Conservation (phyloP, 2,113 vertebrate genomes). For the Mirounga angustirostris region DNA sequence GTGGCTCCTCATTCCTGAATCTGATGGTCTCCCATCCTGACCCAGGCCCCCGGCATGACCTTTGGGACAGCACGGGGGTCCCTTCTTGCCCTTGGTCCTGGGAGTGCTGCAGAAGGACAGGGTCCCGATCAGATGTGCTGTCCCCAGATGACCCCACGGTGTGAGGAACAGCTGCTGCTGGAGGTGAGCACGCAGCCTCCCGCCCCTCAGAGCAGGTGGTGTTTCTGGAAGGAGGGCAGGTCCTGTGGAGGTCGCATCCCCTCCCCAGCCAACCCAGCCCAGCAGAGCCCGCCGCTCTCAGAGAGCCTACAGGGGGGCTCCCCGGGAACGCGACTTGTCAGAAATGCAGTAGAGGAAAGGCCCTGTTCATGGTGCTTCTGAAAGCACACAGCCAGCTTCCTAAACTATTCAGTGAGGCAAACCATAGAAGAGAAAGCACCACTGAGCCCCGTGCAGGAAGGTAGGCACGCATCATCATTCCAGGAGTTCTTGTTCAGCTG, state of each 20-base stretch:
- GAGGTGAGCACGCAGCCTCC: background rate
- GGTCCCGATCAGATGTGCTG: no score
- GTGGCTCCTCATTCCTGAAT: background rate
- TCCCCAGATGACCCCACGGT: accelerated
- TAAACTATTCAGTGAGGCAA: accelerated
- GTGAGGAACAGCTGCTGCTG: no score
- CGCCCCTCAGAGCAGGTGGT: background rate
- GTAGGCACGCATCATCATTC: accelerated
- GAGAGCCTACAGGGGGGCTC: background rate
- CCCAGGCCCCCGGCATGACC: background rate
- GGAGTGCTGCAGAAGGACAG: background rate
- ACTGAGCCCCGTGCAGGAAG: background rate
- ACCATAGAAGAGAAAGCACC: accelerated
- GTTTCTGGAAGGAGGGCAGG: background rate
- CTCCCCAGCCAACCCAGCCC: background rate
- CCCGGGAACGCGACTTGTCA: background rate
- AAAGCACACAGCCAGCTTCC: no score
- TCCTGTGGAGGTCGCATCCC: background rate
- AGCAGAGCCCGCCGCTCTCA: background rate
- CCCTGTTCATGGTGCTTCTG: accelerated
- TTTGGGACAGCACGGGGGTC: no score
- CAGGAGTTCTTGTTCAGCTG: background rate
- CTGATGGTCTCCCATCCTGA: background rate
- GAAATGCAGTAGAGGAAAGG: background rate
- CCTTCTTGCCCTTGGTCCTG: background rate